phyloP scores from a whole-genome alignment of 2,797 vertebrate species.

The Diceros bicornis region DNA sequence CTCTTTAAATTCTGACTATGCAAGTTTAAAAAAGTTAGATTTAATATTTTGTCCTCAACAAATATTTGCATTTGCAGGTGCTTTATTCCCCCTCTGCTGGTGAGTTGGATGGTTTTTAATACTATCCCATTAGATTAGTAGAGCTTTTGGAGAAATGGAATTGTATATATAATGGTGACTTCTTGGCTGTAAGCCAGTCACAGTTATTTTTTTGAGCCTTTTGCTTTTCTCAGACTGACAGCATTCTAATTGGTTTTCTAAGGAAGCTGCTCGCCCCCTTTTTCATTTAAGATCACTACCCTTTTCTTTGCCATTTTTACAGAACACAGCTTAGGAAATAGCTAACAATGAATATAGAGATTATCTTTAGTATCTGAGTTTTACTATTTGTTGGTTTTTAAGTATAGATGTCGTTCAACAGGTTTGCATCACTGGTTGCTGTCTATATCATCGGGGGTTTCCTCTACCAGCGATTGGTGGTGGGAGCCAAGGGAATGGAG shows the following conservation, averaged over 20 bases:
- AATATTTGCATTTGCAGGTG: constrained; percentile 46
- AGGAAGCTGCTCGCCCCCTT: background rate
- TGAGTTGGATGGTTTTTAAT: background rate
- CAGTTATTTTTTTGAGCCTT: background rate
- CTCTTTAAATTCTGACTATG: background rate
- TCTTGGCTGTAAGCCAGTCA: background rate
- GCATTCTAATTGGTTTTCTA: background rate
- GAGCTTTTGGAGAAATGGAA: background rate
- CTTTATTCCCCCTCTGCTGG: background rate
- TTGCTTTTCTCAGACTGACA: background rate
- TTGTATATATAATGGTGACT: background rate
- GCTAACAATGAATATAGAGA: background rate
- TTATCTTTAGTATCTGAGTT: background rate
- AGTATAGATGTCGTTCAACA: constrained; percentile 80
- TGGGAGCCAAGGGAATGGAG: constrained; percentile 98
- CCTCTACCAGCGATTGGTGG: constrained; percentile 97
- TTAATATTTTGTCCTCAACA: background rate
- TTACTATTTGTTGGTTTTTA: background rate
- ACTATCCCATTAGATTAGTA: background rate
- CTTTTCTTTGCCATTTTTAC: background rate
- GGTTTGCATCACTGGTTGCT: constrained; percentile 92
- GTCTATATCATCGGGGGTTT: constrained; percentile 96
- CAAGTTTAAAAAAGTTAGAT: background rate
- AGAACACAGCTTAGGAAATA: background rate
- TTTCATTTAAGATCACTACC: background rate